Evolutionary conservation across 2,888 invertebrate species (phyloP), one percentile per base, ranked within the genome.

Genomic region (Drosophila bunnanda): DNA sequence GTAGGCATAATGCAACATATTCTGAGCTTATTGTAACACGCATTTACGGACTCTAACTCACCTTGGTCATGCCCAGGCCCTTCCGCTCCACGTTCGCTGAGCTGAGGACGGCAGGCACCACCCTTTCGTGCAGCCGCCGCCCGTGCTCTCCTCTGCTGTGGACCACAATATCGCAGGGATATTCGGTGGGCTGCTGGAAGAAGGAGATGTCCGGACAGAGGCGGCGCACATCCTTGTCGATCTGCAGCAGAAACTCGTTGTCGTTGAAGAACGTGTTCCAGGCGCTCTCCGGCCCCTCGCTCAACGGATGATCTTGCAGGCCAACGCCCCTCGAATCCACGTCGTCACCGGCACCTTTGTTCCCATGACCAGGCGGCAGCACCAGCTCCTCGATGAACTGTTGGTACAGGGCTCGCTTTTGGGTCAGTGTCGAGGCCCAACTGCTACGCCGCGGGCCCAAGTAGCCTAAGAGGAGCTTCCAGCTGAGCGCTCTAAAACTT

Each of bases 201-300:
- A 99, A 99, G 59, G 98, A 98, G 91, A 98, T 97, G 92, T 99
- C 99, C 13, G 99, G 99, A 91, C 98, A 98, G 3, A 99, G 93
- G 58, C 99, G 94, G 78, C 98, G 95, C 53, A 98, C 98, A 93
- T 99, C 98, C 92, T 99, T 99, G 92, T 99, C 99, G 85, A 99
- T 99, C 94, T 99, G 99, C 46, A 98, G 93, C 43, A 99, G 93
- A 69, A 99, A 98, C 93, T 99, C 98, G 92, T 99, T 99, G 92
- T 99, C 99, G 91, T 96, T 97, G 93, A 99, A 99, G 92, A 96
- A 99, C 4, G 96, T 96, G 86, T 92, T 96, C 99, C 99, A 99
- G 53, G 97, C 96, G 91, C 98, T 98, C 80, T 97, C 97, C 0
- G 99, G 98, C 85, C 97, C 97, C 79, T 97, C 96, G 91, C 97